Evolutionary conservation across 2,797 vertebrate species (phyloP).

Genomic region (Picus viridis): DNA sequence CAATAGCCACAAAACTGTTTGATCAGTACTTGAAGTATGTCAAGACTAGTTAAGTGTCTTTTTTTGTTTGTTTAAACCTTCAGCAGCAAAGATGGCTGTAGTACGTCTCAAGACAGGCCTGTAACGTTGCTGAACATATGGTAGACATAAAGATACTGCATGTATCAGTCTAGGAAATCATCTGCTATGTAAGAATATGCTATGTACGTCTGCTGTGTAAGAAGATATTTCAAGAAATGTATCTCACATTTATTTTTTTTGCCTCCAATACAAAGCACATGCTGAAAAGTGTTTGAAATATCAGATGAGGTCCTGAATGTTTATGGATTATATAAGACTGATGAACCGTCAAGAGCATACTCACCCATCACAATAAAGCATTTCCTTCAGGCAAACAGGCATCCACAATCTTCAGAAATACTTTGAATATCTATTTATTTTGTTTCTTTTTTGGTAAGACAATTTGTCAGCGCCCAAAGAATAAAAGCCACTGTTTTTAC

Average conservation of each 20-base stretch:
- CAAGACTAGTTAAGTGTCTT: background rate
- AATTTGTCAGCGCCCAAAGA: background rate
- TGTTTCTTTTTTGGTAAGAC: background rate
- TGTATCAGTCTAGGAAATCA: slow-evolving; percentile 12
- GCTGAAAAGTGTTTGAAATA: background rate
- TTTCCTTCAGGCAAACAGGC: background rate
- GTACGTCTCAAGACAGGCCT: background rate
- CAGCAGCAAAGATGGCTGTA: background rate
- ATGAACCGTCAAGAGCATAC: background rate
- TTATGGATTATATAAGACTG: background rate
- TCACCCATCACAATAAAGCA: background rate
- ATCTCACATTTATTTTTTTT: background rate
- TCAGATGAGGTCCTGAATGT: background rate
- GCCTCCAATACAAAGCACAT: slow-evolving; percentile 16
- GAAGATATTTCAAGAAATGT: background rate
- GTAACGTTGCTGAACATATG: background rate
- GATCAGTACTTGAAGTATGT: background rate
- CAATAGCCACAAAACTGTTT: slow-evolving; percentile 1
- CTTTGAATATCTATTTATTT: background rate
- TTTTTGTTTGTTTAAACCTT: background rate
- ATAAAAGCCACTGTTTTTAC: background rate
- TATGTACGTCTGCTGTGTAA: background rate
- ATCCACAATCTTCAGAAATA: background rate
- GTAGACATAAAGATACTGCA: slow-evolving; percentile 27
- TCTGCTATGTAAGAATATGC: background rate